A percentile compares a stretch with the other conserved stretches of the same genome.
Conservation (phyloP, 37 sponge, comb jelly and placozoan genomes). For the Crambe crambe region DNA sequence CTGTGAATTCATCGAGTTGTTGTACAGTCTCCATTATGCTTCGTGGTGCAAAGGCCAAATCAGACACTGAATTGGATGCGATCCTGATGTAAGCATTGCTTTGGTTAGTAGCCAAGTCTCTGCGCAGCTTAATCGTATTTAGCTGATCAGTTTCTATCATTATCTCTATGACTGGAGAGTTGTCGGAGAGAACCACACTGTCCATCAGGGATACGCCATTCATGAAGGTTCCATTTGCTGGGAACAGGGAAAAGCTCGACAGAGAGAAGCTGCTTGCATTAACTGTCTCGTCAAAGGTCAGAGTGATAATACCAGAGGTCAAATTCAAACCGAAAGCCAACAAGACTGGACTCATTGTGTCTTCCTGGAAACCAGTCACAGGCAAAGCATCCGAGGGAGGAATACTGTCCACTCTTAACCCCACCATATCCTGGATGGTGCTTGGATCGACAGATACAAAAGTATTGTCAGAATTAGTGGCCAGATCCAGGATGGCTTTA, state of each 20-base stretch:
- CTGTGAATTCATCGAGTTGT: neutral
- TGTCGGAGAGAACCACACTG: constrained; percentile 31
- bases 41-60: constrained; percentile 42
- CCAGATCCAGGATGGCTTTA: constrained; percentile 68
- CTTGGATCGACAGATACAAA: constrained; percentile 55
- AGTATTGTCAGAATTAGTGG: constrained; percentile 61
- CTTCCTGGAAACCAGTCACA: constrained; percentile 41
- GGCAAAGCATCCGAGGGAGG: constrained; percentile 18
- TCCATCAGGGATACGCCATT: constrained; percentile 20
- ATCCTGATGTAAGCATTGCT: constrained; percentile 60
- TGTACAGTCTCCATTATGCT: constrained; percentile 18
- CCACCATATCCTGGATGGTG: constrained; percentile 76
- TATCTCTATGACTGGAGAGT: constrained; percentile 50
- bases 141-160: constrained; percentile 59
- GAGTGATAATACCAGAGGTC: constrained; percentile 64
- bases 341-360: constrained; percentile 71
- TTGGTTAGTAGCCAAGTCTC: constrained; percentile 51
- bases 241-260: constrained; percentile 28
- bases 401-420: constrained; percentile 38
- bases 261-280: constrained; percentile 68
- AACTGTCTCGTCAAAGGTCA: constrained; percentile 89
- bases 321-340: constrained; percentile 63
- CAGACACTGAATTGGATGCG: constrained; percentile 27
- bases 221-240: constrained; percentile 9
- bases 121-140: constrained; percentile 65